phyloP scores from a whole-genome alignment of 2,113 vertebrate genomes.

The Chloropsis hardwickii region DNA sequence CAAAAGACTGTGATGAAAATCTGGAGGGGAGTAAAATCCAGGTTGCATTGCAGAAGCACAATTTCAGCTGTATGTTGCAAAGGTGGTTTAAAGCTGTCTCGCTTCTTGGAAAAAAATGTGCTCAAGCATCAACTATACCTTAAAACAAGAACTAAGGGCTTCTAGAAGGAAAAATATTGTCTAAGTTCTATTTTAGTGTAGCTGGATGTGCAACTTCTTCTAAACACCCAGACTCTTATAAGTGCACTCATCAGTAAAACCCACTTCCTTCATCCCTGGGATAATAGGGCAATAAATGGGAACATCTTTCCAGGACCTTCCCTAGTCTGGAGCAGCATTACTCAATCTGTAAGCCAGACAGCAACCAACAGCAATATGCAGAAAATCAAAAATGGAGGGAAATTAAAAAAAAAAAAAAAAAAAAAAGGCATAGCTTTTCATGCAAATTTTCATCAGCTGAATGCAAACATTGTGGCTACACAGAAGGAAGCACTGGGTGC shows the following conservation, averaged over 20 bases:
- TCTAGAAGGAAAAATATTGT: background rate
- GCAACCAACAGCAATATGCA: background rate
- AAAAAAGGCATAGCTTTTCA: background rate
- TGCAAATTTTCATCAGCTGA: background rate
- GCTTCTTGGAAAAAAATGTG: background rate
- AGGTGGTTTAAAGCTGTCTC: background rate
- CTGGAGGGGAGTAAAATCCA: background rate
- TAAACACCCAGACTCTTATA: background rate
- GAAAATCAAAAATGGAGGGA: background rate
- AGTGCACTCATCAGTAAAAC: background rate
- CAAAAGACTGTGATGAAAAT: background rate
- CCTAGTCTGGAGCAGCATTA: background rate
- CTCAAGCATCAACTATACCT: background rate
- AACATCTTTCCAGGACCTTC: background rate
- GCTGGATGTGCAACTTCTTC: background rate
- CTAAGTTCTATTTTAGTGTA: background rate
- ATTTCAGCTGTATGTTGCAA: background rate
- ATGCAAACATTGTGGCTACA: background rate
- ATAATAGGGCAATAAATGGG: slow-evolving; percentile 20
- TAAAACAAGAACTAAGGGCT: background rate
- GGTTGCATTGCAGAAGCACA: background rate
- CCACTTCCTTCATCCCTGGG: background rate
- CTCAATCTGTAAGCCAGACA: background rate
- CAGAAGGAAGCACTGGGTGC: background rate
- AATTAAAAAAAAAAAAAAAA: background rate